These are phyloP conservation scores for Linyphia triangularis DNA, from an alignment of 2,888 invertebrate genomes.

Conservation along the genomic window DNA sequence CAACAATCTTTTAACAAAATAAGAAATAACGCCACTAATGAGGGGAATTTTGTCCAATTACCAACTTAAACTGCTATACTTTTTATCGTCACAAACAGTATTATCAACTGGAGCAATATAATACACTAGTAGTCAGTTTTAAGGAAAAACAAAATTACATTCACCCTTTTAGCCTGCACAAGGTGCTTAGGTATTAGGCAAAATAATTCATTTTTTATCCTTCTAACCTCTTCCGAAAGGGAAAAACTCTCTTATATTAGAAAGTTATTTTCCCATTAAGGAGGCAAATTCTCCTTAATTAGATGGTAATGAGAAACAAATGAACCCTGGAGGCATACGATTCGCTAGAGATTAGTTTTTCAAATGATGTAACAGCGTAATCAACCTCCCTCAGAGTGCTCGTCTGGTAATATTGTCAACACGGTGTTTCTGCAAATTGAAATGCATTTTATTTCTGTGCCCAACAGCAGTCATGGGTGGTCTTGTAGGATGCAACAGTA, in stretches of 20 bases:
- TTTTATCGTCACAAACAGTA: not conserved
- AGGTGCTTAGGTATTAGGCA: not conserved
- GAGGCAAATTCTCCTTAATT: not conserved
- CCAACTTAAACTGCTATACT: not conserved
- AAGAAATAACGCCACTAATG: not conserved
- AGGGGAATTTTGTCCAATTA: not conserved
- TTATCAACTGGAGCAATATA: not conserved
- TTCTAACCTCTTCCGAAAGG: no score
- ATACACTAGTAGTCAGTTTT: not conserved
- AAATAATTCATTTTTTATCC: not conserved
- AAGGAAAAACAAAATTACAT: not conserved
- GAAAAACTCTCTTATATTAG: not conserved
- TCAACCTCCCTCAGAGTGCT: not conserved
- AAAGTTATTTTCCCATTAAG: not conserved
- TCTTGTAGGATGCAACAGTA: not conserved
- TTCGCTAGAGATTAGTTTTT: not conserved
- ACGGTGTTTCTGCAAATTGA: not conserved
- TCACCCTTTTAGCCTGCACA: not conserved
- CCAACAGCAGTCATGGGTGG: not conserved
- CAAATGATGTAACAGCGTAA: not conserved
- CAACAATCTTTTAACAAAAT: no score
- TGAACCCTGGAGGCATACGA: not conserved
- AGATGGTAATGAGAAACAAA: not conserved
- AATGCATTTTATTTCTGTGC: not conserved
- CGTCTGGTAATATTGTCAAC: not conserved